Percentiles rank a stretch among this genome's conserved stretches.
Evolutionary conservation across 1,140 invertebrate species (phyloP).

Genomic region (Lordiphosa mommai): DNA sequence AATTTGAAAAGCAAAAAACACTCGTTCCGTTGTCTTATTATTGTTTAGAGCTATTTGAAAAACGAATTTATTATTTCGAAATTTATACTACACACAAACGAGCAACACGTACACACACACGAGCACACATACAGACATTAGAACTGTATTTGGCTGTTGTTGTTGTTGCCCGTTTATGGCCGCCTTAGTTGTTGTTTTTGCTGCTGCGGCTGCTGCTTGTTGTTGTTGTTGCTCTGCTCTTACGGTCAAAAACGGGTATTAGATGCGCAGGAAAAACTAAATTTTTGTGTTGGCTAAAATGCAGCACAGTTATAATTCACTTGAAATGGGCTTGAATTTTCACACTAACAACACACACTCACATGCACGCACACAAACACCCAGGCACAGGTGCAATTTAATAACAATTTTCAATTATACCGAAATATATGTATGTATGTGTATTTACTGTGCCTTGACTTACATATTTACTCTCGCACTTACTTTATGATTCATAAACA

Average conservation of each 20-base stretch:
- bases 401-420: conserved; percentile 25
- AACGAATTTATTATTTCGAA: conserved; percentile 39
- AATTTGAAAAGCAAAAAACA: background rate
- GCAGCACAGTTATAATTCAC: conserved; percentile 36
- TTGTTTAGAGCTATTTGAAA: conserved; percentile 32
- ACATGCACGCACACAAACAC: conserved; percentile 3
- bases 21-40: conserved; percentile 12
- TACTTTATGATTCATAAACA: too few relatives aligned
- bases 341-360: conserved; percentile 10
- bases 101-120: conserved; percentile 38
- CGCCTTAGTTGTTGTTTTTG: conserved; percentile 17
- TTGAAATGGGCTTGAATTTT: conserved; percentile 23
- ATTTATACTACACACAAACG: conserved; percentile 24
- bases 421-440: too few relatives aligned
- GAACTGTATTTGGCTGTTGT: conserved; percentile 47
- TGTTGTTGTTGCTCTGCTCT: conserved; percentile 12
- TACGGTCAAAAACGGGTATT: conserved; percentile 59
- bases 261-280: conserved; percentile 21
- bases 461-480: too few relatives aligned
- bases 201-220: conserved; percentile 24
- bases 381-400: conserved; percentile 42
- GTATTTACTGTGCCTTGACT: too few relatives aligned
- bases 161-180: conserved; percentile 13
- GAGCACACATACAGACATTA: conserved; percentile 31
- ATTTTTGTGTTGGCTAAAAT: conserved; percentile 9